Conservation (phyloP, 92 coral and sea anemone genomes). For the Pocillopora meandrina region DNA sequence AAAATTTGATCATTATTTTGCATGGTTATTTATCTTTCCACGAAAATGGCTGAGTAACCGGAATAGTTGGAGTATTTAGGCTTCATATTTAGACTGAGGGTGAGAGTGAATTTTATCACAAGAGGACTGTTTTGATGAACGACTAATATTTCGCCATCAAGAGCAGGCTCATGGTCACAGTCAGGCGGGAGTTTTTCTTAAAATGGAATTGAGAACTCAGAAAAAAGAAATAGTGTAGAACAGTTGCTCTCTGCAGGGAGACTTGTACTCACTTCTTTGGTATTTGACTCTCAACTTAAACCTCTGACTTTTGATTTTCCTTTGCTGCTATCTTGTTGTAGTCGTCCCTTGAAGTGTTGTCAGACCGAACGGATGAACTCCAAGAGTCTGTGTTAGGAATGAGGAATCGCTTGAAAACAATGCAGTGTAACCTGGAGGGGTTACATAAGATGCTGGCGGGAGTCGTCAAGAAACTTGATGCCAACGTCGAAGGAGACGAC, state of each 20-base stretch:
- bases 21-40: too few relatives aligned
- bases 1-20: too few relatives aligned
- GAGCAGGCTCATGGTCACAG: too few relatives aligned
- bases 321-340: conserved; percentile 2
- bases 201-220: neutral
- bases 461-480: conserved; percentile 76
- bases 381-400: conserved; percentile 59
- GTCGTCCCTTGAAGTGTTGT: conserved; percentile 81
- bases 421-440: conserved; percentile 80
- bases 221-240: too few relatives aligned
- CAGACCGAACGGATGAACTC: conserved; percentile 73
- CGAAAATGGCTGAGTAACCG: too few relatives aligned
- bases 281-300: too few relatives aligned
- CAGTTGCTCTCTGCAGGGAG: neutral
- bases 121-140: too few relatives aligned
- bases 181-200: neutral
- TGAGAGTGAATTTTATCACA: too few relatives aligned
- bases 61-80: too few relatives aligned
- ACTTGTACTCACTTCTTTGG: neutral
- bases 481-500: conserved; percentile 81
- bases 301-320: neutral
- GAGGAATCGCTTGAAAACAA: conserved; percentile 62
- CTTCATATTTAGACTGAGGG: too few relatives aligned
- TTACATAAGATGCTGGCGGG: conserved; percentile 82
- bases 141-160: too few relatives aligned